Evolutionary conservation across 2,113 vertebrate species (phyloP).

Genomic region (Malurus elegans): DNA sequence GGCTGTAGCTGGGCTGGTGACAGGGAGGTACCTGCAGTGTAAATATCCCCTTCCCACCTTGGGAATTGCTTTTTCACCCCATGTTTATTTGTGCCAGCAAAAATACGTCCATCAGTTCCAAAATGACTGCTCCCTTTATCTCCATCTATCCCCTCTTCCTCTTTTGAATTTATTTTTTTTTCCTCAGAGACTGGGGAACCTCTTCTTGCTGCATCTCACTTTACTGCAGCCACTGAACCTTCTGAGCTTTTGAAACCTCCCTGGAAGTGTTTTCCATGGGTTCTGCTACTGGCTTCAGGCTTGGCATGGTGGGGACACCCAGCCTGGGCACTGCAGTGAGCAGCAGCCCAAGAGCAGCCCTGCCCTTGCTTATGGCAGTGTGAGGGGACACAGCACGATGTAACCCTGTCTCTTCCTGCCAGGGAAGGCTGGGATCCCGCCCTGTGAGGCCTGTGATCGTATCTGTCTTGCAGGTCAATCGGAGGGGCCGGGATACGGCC

Average conservation of each 20-base stretch:
- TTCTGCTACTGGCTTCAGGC: not conserved
- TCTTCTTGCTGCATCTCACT: not conserved
- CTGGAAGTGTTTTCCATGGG: not conserved
- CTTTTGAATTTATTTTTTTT: not conserved
- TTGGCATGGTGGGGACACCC: fast-evolving
- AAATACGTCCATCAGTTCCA: not conserved
- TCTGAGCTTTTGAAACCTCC: not conserved
- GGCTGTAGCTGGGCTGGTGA: not conserved
- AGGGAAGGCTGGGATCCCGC: not conserved
- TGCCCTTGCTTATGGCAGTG: not conserved
- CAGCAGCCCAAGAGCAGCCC: not conserved
- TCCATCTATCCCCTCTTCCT: not conserved
- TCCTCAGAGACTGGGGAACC: no score
- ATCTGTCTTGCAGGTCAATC: constrained; percentile 82
- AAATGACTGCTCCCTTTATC: not conserved
- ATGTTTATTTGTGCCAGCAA: not conserved
- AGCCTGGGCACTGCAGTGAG: not conserved
- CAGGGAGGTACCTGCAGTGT: not conserved
- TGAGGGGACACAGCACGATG: not conserved
- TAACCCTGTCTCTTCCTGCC: not conserved
- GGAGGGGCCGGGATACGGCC: constrained; percentile 83
- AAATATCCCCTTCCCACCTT: not conserved
- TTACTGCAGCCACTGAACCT: fast-evolving
- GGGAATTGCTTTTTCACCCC: not conserved
- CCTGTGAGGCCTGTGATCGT: not conserved